Conservation (phyloP, 2,113 vertebrate species). For the Microcebus jonahi region DNA sequence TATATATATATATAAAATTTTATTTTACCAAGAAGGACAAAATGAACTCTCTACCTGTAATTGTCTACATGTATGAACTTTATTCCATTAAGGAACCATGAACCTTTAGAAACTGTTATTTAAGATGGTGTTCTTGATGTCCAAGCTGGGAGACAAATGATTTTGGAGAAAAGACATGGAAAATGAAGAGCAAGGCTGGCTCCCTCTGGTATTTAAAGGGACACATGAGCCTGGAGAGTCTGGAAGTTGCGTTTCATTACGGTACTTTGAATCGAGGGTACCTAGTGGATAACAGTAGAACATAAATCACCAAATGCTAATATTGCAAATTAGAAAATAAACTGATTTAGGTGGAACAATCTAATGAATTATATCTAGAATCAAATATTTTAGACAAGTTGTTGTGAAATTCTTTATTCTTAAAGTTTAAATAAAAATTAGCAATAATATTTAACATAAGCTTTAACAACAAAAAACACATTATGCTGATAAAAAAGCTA, state of each 20-base stretch:
- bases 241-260: neutral
- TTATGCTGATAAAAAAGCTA: neutral
- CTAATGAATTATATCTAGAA: neutral
- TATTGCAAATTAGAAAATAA: neutral
- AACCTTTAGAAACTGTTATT: neutral
- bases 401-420: conserved; percentile 11
- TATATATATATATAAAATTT: neutral
- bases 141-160: neutral
- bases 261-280: neutral
- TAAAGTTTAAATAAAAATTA: conserved; percentile 17
- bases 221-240: neutral
- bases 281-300: neutral
- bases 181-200: neutral
- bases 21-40: neutral
- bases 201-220: neutral
- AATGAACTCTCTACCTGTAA: neutral
- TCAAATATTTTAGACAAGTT: neutral
- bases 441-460: neutral
- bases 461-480: neutral
- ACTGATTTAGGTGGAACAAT: neutral
- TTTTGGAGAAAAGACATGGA: neutral
- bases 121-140: neutral
- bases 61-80: neutral
- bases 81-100: neutral
- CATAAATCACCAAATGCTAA: neutral